phyloP scores from a whole-genome alignment of 2,113 vertebrate species.

The Phaethon lepturus region DNA sequence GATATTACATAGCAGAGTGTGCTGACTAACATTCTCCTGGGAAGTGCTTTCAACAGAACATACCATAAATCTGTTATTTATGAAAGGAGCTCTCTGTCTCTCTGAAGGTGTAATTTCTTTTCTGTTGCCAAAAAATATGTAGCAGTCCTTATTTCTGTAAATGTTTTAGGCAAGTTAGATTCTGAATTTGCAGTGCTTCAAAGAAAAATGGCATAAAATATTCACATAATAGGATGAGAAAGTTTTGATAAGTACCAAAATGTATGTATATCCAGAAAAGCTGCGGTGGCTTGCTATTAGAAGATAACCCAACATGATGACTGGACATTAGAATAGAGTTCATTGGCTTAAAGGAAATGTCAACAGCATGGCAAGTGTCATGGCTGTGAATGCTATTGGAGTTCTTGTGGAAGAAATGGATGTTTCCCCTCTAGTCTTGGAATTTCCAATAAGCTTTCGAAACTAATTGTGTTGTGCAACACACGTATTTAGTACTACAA shows the following conservation, averaged over 20 bases:
- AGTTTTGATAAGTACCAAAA: background rate
- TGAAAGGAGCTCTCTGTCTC: background rate
- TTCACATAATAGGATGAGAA: background rate
- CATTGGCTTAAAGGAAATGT: background rate
- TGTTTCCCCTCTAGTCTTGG: background rate
- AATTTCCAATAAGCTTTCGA: background rate
- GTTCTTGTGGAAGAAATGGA: background rate
- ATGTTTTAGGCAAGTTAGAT: background rate
- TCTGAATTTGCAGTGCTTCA: background rate
- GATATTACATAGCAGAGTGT: background rate
- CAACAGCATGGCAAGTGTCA: background rate
- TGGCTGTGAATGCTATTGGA: background rate
- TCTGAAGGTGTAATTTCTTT: constrained; percentile 27
- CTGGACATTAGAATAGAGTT: background rate
- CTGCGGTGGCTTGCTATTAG: background rate
- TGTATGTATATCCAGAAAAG: rapidly evolving
- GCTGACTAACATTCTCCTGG: constrained; percentile 21
- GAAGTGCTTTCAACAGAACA: constrained; percentile 34
- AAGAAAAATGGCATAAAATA: background rate
- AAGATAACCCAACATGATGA: background rate
- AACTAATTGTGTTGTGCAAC: background rate
- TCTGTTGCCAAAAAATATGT: background rate
- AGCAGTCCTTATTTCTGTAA: background rate
- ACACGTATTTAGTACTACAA: background rate
- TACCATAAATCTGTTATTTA: constrained; percentile 2